Conservation (phyloP, 1,140 invertebrate species). For the Diploscapter pachys region DNA sequence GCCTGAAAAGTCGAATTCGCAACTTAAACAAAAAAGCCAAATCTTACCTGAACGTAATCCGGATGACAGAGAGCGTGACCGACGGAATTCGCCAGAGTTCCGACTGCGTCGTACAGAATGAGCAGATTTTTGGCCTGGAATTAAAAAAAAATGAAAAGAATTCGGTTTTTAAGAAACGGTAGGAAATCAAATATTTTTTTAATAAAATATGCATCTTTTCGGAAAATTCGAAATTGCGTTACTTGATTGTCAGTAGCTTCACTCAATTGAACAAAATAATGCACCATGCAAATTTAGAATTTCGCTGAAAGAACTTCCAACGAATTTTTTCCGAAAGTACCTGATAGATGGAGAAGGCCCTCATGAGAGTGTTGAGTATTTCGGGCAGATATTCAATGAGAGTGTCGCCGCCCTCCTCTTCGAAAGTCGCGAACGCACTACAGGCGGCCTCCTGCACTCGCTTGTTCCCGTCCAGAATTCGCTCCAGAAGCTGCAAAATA, state of each 20-base stretch:
- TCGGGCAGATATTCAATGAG: constrained; percentile 93
- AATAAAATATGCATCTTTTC: too few relatives aligned
- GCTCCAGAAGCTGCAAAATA: constrained; percentile 71
- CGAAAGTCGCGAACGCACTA: constrained; percentile 95
- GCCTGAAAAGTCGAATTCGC: constrained; percentile 88
- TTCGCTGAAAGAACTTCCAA: neutral
- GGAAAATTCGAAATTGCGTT: too few relatives aligned
- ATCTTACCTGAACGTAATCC: constrained; percentile 75
- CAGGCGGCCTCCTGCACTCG: constrained; percentile 98
- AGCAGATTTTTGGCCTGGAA: constrained; percentile 95
- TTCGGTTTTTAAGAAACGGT: neutral
- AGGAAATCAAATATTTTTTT: neutral
- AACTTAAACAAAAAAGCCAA: too few relatives aligned
- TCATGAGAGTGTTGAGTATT: constrained; percentile 94
- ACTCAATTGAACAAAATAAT: neutral
- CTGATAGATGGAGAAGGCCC: constrained; percentile 87
- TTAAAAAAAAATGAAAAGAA: constrained; percentile 28
- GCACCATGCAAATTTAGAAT: neutral
- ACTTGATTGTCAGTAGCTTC: too few relatives aligned
- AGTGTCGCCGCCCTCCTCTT: constrained; percentile 97
- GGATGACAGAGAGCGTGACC: constrained; percentile 92
- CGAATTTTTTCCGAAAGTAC: constrained; percentile 48
- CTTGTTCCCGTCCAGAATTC: constrained; percentile 94
- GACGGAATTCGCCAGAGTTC: constrained; percentile 93
- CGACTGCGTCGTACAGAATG: constrained; percentile 97